Conservation (phyloP, 2,797 vertebrate species). For the Rhinella marina region DNA sequence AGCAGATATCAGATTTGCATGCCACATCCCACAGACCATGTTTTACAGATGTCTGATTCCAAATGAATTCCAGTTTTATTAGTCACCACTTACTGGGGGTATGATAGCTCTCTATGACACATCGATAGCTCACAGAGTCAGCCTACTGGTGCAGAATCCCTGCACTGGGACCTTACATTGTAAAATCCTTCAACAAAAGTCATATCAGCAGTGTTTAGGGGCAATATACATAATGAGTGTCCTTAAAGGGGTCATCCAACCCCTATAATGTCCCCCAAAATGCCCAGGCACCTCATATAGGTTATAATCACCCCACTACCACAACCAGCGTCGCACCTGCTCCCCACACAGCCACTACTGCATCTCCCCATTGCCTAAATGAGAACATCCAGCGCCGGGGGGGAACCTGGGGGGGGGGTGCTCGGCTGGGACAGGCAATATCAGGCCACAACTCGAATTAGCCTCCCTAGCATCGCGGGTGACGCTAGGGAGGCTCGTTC, state of each 20-base stretch:
- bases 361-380: no score
- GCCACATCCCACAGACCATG: constrained; percentile 22
- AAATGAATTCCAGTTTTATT: constrained; percentile 32
- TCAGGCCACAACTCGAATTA: no score
- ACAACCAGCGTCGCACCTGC: no score
- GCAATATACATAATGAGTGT: neutral
- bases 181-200: neutral
- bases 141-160: neutral
- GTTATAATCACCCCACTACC: no score
- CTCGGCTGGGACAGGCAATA: no score
- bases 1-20: constrained; percentile 51
- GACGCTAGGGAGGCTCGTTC: no score
- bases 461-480: no score
- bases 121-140: neutral
- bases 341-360: no score
- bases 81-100: constrained; percentile 25
- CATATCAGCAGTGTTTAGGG: neutral
- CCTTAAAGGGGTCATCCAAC: neutral
- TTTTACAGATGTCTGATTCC: constrained; percentile 14
- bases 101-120: neutral
- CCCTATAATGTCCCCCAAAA: no score
- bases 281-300: no score
- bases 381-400: no score
- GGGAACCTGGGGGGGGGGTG: no score
- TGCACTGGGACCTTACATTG: neutral